phyloP scores from a whole-genome alignment of 1,140 invertebrate species.

The Zaprionus ghesquierei region DNA sequence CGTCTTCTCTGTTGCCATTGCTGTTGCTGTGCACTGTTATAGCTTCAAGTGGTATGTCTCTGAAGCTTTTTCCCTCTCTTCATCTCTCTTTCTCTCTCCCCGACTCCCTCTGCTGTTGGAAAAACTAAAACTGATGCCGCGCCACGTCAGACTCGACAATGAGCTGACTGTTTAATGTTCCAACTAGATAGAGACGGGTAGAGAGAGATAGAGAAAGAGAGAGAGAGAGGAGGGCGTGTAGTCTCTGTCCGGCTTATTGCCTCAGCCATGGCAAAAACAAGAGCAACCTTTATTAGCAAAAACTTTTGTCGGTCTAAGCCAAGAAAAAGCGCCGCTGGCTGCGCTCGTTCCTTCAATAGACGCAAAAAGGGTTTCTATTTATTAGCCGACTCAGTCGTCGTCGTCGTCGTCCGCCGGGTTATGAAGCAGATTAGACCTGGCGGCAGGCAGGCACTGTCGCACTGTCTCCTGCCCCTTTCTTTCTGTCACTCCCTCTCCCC shows the following conservation, averaged over 20 bases:
- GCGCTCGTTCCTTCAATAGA: slow-evolving; percentile 52
- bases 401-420: slow-evolving; percentile 1
- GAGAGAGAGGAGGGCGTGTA: not conserved
- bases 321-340: slow-evolving; percentile 57
- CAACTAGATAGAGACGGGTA: slow-evolving; percentile 17
- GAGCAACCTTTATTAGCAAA: slow-evolving; percentile 75
- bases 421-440: slow-evolving; percentile 50
- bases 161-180: slow-evolving; percentile 74
- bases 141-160: slow-evolving; percentile 70
- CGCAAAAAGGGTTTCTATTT: slow-evolving; percentile 69
- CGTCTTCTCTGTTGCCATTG: not conserved
- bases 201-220: not conserved
- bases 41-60: slow-evolving; percentile 62
- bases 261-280: slow-evolving; percentile 57
- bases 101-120: slow-evolving; percentile 35
- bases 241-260: slow-evolving; percentile 16
- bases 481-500: not conserved
- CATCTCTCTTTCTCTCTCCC: not conserved
- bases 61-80: slow-evolving; percentile 51
- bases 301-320: slow-evolving; percentile 50
- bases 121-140: slow-evolving; percentile 69
- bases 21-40: slow-evolving; percentile 52
- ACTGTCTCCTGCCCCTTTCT: not conserved
- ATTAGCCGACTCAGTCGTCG: slow-evolving; percentile 43
- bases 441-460: slow-evolving; percentile 13